These are phyloP conservation scores for Danio rerio DNA, from an alignment of 2,113 vertebrate species.

Conservation along the genomic window DNA sequence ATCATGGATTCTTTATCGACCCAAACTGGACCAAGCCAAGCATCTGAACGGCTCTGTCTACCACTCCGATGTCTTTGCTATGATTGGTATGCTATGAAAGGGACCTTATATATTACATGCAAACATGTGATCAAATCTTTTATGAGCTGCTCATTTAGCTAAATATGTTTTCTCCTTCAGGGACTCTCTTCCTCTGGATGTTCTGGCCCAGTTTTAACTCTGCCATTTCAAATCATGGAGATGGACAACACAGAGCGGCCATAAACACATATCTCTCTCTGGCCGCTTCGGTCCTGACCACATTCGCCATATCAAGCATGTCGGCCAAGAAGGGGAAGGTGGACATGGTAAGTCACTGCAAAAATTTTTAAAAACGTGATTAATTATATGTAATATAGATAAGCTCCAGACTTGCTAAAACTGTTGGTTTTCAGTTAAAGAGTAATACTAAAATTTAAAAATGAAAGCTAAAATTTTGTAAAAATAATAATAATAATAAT, in stretches of 20 bases:
- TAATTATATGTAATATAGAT: too few relatives aligned
- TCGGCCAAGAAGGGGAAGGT: slow-evolving; percentile 89
- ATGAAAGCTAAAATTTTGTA: too few relatives aligned
- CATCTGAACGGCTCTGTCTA: slow-evolving; percentile 83
- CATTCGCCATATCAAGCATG: slow-evolving; percentile 88
- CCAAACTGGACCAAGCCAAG: slow-evolving; percentile 85
- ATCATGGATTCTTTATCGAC: slow-evolving; percentile 88
- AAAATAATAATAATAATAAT: too few relatives aligned
- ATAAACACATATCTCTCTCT: slow-evolving; percentile 93
- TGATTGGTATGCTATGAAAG: slow-evolving; percentile 85
- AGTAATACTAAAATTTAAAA: too few relatives aligned
- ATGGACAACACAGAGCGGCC: slow-evolving; percentile 88
- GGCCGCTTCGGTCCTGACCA: slow-evolving; percentile 85
- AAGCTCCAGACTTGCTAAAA: too few relatives aligned
- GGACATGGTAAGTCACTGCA: slow-evolving; percentile 85
- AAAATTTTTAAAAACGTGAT: too few relatives aligned
- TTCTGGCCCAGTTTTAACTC: slow-evolving; percentile 99
- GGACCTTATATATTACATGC: neutral
- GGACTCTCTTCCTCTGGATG: slow-evolving; percentile 95
- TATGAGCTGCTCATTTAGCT: neutral
- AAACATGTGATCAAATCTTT: neutral
- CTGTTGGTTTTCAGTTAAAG: too few relatives aligned
- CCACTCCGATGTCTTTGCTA: slow-evolving; percentile 91
- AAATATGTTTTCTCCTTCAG: slow-evolving; percentile 66
- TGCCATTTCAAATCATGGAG: slow-evolving; percentile 84